Evolutionary conservation across 2,888 invertebrate genomes (phyloP).

Genomic region (Acleris cristana): DNA sequence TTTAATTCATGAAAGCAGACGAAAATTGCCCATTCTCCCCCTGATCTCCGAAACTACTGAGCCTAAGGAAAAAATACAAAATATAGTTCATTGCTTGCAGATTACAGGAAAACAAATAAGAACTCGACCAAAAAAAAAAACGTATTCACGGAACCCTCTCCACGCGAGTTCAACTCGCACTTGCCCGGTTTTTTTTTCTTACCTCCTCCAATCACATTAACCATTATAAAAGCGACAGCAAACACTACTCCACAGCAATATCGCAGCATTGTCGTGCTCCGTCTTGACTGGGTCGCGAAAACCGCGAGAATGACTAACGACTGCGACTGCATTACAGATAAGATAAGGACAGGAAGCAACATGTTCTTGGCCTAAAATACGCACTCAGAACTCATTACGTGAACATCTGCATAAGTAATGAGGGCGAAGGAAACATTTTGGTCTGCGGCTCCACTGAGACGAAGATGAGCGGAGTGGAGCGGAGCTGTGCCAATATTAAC

Average conservation of each 20-base stretch:
- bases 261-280: not conserved
- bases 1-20: too few species aligned
- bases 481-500: too few species aligned
- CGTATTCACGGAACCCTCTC: too few species aligned
- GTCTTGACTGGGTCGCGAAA: not conserved
- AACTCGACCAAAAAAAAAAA: too few species aligned
- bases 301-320: not conserved
- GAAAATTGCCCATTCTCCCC: too few species aligned
- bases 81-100: too few species aligned
- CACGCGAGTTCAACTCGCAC: too few species aligned
- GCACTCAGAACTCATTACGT: not conserved
- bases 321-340: not conserved
- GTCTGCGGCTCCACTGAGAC: too few species aligned
- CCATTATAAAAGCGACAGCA: not conserved
- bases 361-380: slow-evolving; percentile 3
- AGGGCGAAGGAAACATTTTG: not conserved
- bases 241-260: not conserved
- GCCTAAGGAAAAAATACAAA: too few species aligned
- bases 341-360: slow-evolving; percentile 8
- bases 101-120: too few species aligned
- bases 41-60: too few species aligned
- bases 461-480: too few species aligned
- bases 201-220: slow-evolving; percentile 14
- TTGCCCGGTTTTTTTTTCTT: not conserved
- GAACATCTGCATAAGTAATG: not conserved